Evolutionary conservation across 1,140 invertebrate species (phyloP), one percentile per base, ranked within the genome.

Genomic region (Agraylea sexmaculata): DNA sequence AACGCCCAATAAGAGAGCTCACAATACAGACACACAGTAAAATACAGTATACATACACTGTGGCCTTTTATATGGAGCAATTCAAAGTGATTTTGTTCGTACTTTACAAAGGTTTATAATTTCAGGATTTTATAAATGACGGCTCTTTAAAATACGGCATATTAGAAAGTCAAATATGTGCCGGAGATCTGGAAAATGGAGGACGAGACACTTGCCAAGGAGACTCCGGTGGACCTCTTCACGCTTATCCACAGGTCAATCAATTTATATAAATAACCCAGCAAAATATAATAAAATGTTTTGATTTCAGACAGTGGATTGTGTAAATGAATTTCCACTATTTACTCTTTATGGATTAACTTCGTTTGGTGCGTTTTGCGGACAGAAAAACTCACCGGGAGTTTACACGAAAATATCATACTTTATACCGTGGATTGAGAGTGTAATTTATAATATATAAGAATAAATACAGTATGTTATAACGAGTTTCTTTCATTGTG

Each of bases 131-230:
- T 53, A 59, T 32, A 75, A 91, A 62, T 78, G 73, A 62, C 86
- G 89, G 89, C 83, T 87, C 66, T 83, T 78, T 66, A 84, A 89
- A 60, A 55, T 65, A 50, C 70, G 71, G 61, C n/a, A 68, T 75
- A 20, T 66, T 62, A 2, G 59, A 62, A 1, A 58, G 66, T 12
- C 75, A 76, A 64, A 54, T 79, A 12, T 78, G 76, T 50, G 73
- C 74, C 5, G 77, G 77, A 5, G 69, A 71, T 51, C 64, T 73
- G 4, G 45, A 54, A 0, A 46, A 69, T 18, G 75, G 73, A 2
- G 74, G 76, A 0, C 68, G 59, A 32, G 76, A 79, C 46, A 69
- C 74, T 3, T 70, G 68, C 25, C 64, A 77, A 50, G 74, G 74
- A 1, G 79, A 82, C 50, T 78, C 77, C 3, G 79, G 80, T 2